phyloP scores from a whole-genome alignment of 2,113 vertebrate genomes.

The Athene noctua region DNA sequence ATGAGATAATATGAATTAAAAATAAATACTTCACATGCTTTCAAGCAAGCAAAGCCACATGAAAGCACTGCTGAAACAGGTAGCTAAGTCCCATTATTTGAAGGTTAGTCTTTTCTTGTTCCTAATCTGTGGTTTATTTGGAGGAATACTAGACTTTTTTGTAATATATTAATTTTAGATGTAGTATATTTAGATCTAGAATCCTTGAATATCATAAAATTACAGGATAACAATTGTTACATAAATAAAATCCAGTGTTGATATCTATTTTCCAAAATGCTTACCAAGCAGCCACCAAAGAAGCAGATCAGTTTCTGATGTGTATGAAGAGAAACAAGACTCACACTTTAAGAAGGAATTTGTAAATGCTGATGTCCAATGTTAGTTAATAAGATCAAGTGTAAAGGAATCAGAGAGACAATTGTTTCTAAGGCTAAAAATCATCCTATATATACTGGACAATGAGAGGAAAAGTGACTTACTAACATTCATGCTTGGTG shows the following conservation, averaged over 20 bases:
- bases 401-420: neutral
- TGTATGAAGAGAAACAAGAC: neutral
- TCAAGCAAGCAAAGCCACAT: constrained; percentile 58
- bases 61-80: constrained; percentile 48
- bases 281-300: neutral
- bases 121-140: constrained; percentile 49
- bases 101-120: constrained; percentile 67
- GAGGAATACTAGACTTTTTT: constrained; percentile 32
- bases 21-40: constrained; percentile 79
- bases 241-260: neutral
- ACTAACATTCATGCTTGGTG: constrained; percentile 8
- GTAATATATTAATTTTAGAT: constrained; percentile 51
- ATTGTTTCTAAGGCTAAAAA: constrained; percentile 8
- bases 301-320: neutral
- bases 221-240: neutral
- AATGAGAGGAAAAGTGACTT: constrained; percentile 56
- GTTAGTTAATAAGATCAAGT: neutral
- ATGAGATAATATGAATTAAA: constrained; percentile 78
- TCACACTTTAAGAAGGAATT: neutral
- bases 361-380: neutral
- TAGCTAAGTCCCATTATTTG: constrained; percentile 68
- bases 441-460: neutral
- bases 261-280: neutral
- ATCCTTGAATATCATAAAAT: neutral
- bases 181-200: neutral